Evolutionary conservation across 1,140 invertebrate species (phyloP), one percentile per base, ranked within the genome.

Genomic region (Delia radicum): DNA sequence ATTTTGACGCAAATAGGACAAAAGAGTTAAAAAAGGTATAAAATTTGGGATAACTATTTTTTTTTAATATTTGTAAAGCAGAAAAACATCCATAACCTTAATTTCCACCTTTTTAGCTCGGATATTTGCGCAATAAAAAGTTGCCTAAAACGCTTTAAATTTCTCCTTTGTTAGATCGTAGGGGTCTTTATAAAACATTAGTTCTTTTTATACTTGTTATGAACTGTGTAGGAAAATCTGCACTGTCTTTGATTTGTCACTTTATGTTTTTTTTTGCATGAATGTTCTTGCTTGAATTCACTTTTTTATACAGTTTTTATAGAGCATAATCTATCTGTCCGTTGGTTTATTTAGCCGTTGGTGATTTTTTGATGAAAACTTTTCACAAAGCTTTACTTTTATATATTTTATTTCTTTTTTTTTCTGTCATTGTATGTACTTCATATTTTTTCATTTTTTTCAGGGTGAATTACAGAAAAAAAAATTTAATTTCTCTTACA

Each of bases 311-410:
- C 48, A 29, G 61, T 63, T 2, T 29, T 65, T 65, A 2, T 65
- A 29, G 3, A 29, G 7, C 18, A 65, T 28, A 24, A 65, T 65
- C 62, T 65, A 65, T 65, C 62, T 65, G 62, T 65, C 62, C 62
- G 27, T 65, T 65, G 13, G 27, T 42, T 42, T n/a, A n/a, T 65
- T 15, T 65, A 65, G 62, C 62, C 62, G 74, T 75, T 69, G 74
- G 74, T 75, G 74, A 75, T 75, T 75, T 55, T 75, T 75, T 75
- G 74, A 75, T 75, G 74, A 75, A 75, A 75, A 75, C 24, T 69
- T 75, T 75, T 75, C 27, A 75, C 74, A 69, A 67, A 75, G 62
- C 62, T 28, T 65, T 65, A 65, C 61, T 24, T 63, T 29, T 65
- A 29, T 65, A 29, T 29, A 26, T 63, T 63, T 7, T 24, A 10